These are phyloP conservation scores for Lophotriccus pileatus DNA, from an alignment of 2,797 vertebrate genomes.

Conservation along the genomic window DNA sequence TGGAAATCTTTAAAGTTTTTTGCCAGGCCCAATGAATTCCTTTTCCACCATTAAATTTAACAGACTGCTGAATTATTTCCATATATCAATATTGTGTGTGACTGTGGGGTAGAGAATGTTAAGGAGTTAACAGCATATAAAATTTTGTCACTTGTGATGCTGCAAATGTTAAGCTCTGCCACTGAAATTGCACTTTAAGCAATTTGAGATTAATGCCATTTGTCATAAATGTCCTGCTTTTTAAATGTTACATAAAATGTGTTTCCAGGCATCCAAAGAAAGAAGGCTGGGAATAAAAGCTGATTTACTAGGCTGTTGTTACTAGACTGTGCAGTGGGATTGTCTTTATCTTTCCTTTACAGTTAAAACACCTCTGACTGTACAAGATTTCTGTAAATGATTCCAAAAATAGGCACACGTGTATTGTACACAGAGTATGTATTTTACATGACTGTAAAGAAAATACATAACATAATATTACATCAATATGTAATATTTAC, in stretches of 20 bases:
- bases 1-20: not conserved
- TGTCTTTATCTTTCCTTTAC: not conserved
- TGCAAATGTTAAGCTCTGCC: not conserved
- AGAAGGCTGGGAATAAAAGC: not conserved
- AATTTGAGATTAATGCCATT: not conserved
- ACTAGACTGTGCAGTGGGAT: not conserved
- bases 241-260: constrained; percentile 6
- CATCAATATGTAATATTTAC: not conserved
- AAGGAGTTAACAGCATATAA: not conserved
- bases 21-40: not conserved
- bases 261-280: not conserved
- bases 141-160: constrained; percentile 22
- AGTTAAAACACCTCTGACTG: not conserved
- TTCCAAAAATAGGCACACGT: not conserved
- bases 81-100: not conserved
- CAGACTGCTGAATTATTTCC: not conserved
- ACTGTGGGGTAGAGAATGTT: not conserved
- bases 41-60: not conserved
- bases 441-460: not conserved
- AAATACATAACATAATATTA: not conserved
- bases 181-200: not conserved
- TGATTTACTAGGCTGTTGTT: not conserved
- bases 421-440: not conserved
- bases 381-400: not conserved
- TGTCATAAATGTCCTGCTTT: not conserved